Evolutionary conservation across 1,140 invertebrate genomes (phyloP).

Genomic region (Anastrepha obliqua): DNA sequence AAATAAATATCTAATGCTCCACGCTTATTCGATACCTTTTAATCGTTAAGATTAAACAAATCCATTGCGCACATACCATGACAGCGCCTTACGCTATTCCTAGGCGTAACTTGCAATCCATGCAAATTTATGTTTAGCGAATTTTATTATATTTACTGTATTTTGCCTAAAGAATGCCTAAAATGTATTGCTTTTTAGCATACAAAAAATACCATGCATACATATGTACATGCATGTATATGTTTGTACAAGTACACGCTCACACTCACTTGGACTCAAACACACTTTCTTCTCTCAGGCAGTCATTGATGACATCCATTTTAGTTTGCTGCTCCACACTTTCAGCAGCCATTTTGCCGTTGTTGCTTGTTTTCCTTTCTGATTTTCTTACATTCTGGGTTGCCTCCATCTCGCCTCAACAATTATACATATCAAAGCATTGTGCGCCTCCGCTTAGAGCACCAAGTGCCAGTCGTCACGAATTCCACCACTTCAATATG

Average conservation of each 20-base stretch:
- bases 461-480: neutral
- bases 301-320: conserved; percentile 50
- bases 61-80: too few species aligned
- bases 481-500: conserved; percentile 32
- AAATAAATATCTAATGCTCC: too few species aligned
- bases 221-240: neutral
- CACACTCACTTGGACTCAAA: neutral
- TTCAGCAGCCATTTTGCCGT: conserved; percentile 18
- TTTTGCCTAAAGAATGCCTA: too few species aligned
- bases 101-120: too few species aligned
- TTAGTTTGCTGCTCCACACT: conserved; percentile 22
- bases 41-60: too few species aligned
- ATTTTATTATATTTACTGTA: neutral
- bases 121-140: neutral
- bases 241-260: neutral
- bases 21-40: too few species aligned
- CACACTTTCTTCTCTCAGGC: neutral
- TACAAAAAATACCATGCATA: neutral
- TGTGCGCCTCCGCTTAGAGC: neutral
- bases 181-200: neutral
- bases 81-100: too few species aligned
- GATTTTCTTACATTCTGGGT: neutral
- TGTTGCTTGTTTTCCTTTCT: neutral
- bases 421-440: neutral
- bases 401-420: neutral